phyloP scores from a whole-genome alignment of 2,113 vertebrate species.

The Archilochus colubris region DNA sequence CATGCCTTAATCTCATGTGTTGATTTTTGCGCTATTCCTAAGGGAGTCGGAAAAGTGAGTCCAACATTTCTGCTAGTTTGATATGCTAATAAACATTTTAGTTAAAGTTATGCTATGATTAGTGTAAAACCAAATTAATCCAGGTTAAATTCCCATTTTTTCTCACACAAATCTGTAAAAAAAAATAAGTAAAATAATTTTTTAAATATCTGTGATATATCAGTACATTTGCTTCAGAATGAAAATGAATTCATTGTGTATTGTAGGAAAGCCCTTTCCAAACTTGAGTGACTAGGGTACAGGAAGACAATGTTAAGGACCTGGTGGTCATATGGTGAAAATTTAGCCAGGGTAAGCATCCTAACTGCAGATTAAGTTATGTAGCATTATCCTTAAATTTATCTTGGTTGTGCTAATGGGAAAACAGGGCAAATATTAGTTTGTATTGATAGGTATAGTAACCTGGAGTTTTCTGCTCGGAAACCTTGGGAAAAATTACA shows the following conservation, averaged over 20 bases:
- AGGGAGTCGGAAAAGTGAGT: neutral
- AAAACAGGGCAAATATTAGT: neutral
- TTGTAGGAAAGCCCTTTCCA: neutral
- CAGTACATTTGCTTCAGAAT: neutral
- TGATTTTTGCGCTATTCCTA: conserved; percentile 6
- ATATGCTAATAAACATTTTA: neutral
- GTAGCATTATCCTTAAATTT: neutral
- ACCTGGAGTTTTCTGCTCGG: neutral
- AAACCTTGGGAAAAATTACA: neutral
- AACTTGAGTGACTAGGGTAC: neutral
- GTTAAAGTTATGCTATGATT: neutral
- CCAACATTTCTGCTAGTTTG: neutral
- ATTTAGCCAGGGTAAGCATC: neutral
- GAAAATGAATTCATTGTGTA: neutral
- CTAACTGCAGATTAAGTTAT: neutral
- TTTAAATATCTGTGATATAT: neutral
- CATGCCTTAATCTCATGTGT: neutral
- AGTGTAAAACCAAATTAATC: neutral
- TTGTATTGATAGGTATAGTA: neutral
- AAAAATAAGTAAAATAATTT: neutral
- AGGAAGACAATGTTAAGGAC: neutral
- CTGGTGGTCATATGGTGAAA: neutral
- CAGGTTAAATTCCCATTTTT: neutral
- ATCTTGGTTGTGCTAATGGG: neutral
- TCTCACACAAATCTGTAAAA: neutral